Conservation (phyloP, 2,113 vertebrate species). For the Lonchura striata region DNA sequence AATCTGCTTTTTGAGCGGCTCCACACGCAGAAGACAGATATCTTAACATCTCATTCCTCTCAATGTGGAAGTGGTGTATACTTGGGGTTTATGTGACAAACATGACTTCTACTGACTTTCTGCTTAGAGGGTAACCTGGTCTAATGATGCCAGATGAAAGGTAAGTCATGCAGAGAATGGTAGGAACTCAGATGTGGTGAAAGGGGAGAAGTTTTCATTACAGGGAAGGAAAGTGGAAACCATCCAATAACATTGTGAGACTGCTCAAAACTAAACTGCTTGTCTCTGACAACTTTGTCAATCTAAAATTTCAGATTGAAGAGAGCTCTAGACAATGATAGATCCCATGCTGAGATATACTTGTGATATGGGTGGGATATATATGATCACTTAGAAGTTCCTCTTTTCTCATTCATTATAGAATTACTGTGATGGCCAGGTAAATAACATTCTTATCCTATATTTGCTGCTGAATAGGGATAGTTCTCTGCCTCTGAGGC, state of each 20-base stretch:
- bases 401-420: not conserved
- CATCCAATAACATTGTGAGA: not conserved
- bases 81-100: not conserved
- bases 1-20: not conserved
- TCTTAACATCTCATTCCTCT: not conserved
- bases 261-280: not conserved
- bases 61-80: not conserved
- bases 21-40: not conserved
- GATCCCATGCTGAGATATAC: not conserved
- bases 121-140: not conserved
- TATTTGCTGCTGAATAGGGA: not conserved
- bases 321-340: not conserved
- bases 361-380: not conserved
- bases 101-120: not conserved
- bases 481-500: not conserved
- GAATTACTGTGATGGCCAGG: fast-evolving
- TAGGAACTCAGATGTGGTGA: not conserved
- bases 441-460: not conserved
- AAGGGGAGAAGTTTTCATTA: not conserved
- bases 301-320: not conserved
- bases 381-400: not conserved
- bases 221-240: not conserved
- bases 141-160: not conserved
- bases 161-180: not conserved
- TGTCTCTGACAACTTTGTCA: not conserved